These are phyloP conservation scores for Parochlus steinenii DNA, from an alignment of 2,888 invertebrate species.

Conservation along the genomic window DNA sequence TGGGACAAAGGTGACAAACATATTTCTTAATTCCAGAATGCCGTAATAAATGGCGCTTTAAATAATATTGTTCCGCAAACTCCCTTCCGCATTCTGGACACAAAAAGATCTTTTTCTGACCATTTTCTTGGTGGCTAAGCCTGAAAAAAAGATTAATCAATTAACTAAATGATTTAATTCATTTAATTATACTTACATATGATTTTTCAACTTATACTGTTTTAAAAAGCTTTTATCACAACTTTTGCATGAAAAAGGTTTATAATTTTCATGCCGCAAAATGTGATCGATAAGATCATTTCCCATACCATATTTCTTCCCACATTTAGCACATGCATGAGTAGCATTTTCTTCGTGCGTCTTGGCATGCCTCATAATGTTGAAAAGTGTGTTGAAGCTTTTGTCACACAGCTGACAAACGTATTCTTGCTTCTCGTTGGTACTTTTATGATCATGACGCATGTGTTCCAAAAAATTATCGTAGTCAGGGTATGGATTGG, in stretches of 20 bases:
- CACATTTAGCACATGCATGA: constrained; percentile 6
- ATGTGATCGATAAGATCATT: constrained; percentile 10
- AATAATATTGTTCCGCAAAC: constrained; percentile 5
- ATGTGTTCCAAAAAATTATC: constrained; percentile 6
- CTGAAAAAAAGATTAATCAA: too few relatives aligned
- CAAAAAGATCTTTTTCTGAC: background rate
- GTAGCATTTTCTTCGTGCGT: constrained; percentile 8
- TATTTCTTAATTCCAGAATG: constrained; percentile 1
- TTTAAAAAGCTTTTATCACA: constrained; percentile 7
- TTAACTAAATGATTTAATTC: too few relatives aligned
- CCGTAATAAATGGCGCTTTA: constrained; percentile 5
- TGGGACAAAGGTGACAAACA: constrained; percentile 3
- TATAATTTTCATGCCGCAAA: constrained; percentile 4
- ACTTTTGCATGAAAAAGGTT: background rate
- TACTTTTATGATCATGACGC: constrained; percentile 1
- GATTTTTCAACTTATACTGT: constrained; percentile 3
- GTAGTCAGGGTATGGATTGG: background rate
- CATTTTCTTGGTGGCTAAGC: background rate
- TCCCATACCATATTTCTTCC: constrained; percentile 5
- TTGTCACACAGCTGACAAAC: background rate
- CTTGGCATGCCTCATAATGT: constrained; percentile 3
- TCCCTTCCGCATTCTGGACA: constrained; percentile 3
- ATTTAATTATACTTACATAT: too few relatives aligned
- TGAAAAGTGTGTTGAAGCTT: constrained; percentile 3
- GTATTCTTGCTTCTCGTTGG: background rate